These are phyloP conservation scores for Phacellophora camtschatica DNA, from an alignment of 30 jellyfish, hydroid and myxozoan species.

Conservation along the genomic window DNA sequence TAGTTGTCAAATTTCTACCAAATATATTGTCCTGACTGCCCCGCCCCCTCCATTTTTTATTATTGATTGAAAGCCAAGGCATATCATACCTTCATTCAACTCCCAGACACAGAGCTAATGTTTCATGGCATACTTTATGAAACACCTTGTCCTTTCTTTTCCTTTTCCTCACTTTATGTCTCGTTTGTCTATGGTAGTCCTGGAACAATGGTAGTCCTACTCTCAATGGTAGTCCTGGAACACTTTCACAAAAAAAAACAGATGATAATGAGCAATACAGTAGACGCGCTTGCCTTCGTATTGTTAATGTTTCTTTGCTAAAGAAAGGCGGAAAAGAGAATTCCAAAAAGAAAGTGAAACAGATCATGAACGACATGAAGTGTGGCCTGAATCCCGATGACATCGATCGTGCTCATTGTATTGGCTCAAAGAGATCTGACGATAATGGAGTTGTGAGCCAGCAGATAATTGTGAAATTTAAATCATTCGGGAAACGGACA, in stretches of 20 bases:
- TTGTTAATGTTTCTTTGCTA: constrained; percentile 21
- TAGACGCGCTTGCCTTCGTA: constrained; percentile 23
- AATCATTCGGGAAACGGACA: constrained; percentile 4
- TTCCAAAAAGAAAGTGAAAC: background rate
- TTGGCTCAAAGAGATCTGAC: constrained; percentile 19
- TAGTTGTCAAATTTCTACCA: too few species aligned
- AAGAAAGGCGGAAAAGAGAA: constrained; percentile 11
- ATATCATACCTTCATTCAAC: too few species aligned
- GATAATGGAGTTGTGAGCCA: background rate
- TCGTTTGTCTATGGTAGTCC: too few species aligned
- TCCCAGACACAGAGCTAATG: too few species aligned
- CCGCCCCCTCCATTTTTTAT: too few species aligned
- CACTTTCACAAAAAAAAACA: constrained; percentile 15
- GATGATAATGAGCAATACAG: constrained; percentile 39
- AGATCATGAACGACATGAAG: constrained; percentile 1
- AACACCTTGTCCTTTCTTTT: too few species aligned
- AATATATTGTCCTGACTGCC: too few species aligned
- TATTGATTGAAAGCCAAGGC: too few species aligned
- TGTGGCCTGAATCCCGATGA: constrained; percentile 41
- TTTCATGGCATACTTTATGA: too few species aligned
- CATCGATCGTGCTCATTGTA: constrained; percentile 38
- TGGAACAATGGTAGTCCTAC: too few species aligned
- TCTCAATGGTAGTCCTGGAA: constrained; percentile 27
- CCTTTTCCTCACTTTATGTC: too few species aligned
- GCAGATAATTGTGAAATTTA: constrained; percentile 6